Conservation (phyloP, 2,888 invertebrate genomes). For the Leptogaster cylindrica region DNA sequence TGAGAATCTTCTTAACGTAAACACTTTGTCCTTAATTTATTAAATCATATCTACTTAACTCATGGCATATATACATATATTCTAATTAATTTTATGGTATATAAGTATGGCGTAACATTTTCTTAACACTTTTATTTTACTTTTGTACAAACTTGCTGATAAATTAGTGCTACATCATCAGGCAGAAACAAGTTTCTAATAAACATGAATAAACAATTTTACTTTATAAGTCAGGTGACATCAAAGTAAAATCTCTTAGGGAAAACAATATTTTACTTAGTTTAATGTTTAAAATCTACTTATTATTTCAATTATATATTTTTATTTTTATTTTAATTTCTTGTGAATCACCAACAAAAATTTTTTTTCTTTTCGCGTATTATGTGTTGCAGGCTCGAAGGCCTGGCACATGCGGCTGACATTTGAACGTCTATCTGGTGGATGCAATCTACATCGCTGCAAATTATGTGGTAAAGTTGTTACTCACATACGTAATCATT, state of each 20-base stretch:
- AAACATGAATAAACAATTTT: conserved; percentile 28
- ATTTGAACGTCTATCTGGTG: conserved; percentile 91
- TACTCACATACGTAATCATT: conserved; percentile 93
- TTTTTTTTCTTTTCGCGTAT: conserved; percentile 60
- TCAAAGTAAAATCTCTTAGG: conserved; percentile 45
- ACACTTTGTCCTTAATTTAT: conserved; percentile 33
- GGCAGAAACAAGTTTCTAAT: no score
- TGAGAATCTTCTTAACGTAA: conserved; percentile 26
- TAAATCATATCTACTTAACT: conserved; percentile 33
- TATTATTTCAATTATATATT: conserved; percentile 45
- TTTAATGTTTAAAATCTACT: conserved; percentile 24
- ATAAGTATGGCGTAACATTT: conserved; percentile 27
- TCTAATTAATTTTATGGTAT: conserved; percentile 18
- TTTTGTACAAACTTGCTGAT: conserved; percentile 34
- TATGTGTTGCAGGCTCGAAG: conserved; percentile 82
- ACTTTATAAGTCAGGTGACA: conserved; percentile 15
- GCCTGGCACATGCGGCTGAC: conserved; percentile 95
- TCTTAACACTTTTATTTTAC: conserved; percentile 34
- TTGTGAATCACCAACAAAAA: conserved; percentile 61
- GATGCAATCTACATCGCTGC: conserved; percentile 92
- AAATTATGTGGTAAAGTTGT: conserved; percentile 94
- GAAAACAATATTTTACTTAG: conserved; percentile 31
- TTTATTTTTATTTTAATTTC: conserved; percentile 49
- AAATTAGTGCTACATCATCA: conserved; percentile 2
- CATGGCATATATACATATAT: conserved; percentile 13